Conservation (phyloP, 2,888 invertebrate genomes). For the Drosophila kuntzei region DNA sequence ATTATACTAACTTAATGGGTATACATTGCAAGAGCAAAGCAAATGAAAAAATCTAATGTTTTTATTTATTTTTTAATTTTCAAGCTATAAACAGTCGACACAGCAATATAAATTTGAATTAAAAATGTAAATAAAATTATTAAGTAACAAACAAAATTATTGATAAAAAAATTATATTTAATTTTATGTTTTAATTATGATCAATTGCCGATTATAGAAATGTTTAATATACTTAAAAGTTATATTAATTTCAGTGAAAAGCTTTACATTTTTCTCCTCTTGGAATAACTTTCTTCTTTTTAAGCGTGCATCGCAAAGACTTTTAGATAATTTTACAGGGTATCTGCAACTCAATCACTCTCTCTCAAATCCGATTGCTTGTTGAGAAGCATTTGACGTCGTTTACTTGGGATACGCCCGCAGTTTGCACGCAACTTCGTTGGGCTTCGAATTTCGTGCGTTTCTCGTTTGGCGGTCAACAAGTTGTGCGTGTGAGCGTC, state of each 20-base stretch:
- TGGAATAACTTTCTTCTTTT: neutral
- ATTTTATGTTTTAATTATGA: neutral
- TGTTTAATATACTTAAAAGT: neutral
- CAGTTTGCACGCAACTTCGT: conserved; percentile 51
- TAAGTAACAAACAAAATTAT: no score
- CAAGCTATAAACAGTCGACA: no score
- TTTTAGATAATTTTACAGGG: conserved; percentile 1
- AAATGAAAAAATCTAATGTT: neutral
- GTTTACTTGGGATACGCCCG: conserved; percentile 59
- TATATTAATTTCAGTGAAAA: neutral
- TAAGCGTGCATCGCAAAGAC: neutral
- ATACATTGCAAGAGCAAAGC: neutral
- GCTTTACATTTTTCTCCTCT: neutral
- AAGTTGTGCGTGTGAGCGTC: conserved; percentile 36
- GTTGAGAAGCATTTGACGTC: conserved; percentile 34
- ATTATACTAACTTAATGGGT: neutral
- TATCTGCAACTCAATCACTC: neutral
- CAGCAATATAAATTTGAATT: no score
- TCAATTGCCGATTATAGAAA: neutral
- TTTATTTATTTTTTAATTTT: neutral
- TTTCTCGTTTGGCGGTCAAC: conserved; percentile 61
- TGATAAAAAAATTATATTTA: no score
- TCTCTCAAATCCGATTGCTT: conserved; percentile 15
- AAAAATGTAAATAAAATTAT: no score
- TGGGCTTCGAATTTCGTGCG: conserved; percentile 48